These are phyloP conservation scores for Ellobius talpinus DNA, from an alignment of 2,113 vertebrate species.

Conservation along the genomic window DNA sequence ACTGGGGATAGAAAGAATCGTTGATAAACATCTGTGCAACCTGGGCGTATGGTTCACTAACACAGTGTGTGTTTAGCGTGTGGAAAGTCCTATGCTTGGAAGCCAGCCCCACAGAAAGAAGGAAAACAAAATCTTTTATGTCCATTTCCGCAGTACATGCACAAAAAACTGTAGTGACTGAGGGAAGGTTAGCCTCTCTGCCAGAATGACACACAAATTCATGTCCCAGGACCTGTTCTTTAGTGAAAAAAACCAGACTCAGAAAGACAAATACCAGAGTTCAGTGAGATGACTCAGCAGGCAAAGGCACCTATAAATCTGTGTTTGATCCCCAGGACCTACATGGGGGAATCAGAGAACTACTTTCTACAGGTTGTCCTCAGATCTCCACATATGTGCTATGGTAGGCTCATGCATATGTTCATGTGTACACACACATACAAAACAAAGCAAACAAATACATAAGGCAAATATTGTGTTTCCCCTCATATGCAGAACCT, in stretches of 20 bases:
- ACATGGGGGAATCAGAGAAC: not conserved
- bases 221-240: not conserved
- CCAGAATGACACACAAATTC: not conserved
- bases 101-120: not conserved
- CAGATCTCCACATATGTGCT: not conserved
- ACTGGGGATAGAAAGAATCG: not conserved
- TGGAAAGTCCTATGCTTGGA: not conserved
- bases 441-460: not conserved
- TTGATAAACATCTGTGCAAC: conserved; percentile 15
- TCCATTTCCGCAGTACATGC: too few relatives aligned
- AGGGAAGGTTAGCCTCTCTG: not conserved
- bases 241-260: not conserved
- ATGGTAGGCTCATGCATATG: too few relatives aligned
- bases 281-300: not conserved
- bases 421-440: not conserved
- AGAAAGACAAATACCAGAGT: not conserved
- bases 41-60: not conserved
- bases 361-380: not conserved
- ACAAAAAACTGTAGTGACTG: not conserved
- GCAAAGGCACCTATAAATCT: not conserved
- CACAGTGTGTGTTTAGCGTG: not conserved
- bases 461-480: not conserved
- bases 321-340: not conserved
- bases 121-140: not conserved
- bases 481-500: not conserved